Percentiles rank a stretch among this genome's conserved stretches.
Evolutionary conservation across 30 jellyfish, hydroid and myxozoan genomes (phyloP).

Genomic region (Hydra vulgaris): DNA sequence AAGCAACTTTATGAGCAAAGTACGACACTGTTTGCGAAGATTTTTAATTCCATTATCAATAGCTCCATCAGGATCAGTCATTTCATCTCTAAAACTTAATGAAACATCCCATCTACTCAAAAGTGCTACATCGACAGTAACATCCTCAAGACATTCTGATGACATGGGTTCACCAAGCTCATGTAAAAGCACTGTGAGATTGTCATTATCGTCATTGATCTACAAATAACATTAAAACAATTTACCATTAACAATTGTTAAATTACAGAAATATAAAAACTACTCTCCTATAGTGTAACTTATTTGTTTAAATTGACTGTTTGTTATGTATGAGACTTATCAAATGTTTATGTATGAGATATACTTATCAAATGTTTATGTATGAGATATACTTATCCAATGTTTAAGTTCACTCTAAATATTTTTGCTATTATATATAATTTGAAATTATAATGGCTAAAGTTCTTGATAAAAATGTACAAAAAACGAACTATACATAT

Average conservation of each 20-base stretch:
- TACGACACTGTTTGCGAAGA: constrained; percentile 68
- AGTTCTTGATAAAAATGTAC: no score
- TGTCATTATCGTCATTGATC: constrained; percentile 64
- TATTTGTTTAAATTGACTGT: no score
- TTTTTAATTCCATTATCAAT: constrained; percentile 75
- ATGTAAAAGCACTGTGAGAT: constrained; percentile 35
- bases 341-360: no score
- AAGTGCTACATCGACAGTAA: constrained; percentile 48
- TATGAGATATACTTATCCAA: no score
- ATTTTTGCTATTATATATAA: no score
- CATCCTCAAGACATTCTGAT: constrained; percentile 38
- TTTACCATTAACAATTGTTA: not conserved
- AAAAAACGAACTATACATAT: no score
- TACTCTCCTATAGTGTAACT: no score
- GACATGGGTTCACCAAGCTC: constrained; percentile 72
- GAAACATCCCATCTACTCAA: constrained; percentile 96
- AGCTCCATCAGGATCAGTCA: constrained; percentile 61
- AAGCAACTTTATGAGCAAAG: constrained; percentile 51
- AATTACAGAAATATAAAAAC: not conserved
- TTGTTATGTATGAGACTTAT: no score
- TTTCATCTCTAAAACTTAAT: constrained; percentile 53
- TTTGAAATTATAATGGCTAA: no score
- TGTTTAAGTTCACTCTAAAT: no score
- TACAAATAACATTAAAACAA: not conserved
- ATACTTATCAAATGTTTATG: no score